These are phyloP conservation scores for Phenganax subtilis DNA, from an alignment of 92 coral and sea anemone genomes.

Conservation along the genomic window DNA sequence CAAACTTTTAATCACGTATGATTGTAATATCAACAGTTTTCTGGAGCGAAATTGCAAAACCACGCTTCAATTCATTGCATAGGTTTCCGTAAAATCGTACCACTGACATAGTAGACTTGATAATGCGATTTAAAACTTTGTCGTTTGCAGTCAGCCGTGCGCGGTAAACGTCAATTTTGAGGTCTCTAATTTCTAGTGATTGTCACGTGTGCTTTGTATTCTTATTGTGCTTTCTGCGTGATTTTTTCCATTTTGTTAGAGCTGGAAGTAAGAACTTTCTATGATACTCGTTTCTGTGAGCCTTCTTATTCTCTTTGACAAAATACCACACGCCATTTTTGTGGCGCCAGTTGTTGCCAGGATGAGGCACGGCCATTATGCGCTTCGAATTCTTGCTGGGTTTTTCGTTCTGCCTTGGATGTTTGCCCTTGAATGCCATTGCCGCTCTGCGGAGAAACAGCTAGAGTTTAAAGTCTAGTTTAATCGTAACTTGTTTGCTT, in stretches of 20 bases:
- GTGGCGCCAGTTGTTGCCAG: conserved; percentile 28
- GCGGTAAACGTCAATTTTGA: no score
- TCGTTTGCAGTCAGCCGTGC: no score
- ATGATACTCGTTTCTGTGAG: conserved; percentile 17
- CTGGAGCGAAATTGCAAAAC: no score
- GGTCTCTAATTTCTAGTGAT: no score
- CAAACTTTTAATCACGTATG: no score
- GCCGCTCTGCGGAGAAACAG: conserved; percentile 14
- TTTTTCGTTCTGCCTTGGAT: not conserved
- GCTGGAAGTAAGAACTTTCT: conserved; percentile 17
- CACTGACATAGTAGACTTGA: no score
- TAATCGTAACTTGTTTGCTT: not conserved
- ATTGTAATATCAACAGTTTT: no score
- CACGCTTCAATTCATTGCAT: no score
- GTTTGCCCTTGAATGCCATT: not conserved
- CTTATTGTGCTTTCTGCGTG: not conserved
- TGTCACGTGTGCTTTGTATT: not conserved
- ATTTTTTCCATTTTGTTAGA: conserved; percentile 26
- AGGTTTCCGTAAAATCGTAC: no score
- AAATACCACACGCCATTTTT: conserved; percentile 38
- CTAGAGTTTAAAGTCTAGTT: not conserved
- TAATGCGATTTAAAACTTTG: no score
- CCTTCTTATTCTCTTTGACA: conserved; percentile 1
- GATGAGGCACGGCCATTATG: conserved; percentile 28
- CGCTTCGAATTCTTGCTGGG: not conserved